These are phyloP conservation scores for Hemibagrus wyckioides DNA, from an alignment of 2,113 vertebrate genomes.

Conservation along the genomic window DNA sequence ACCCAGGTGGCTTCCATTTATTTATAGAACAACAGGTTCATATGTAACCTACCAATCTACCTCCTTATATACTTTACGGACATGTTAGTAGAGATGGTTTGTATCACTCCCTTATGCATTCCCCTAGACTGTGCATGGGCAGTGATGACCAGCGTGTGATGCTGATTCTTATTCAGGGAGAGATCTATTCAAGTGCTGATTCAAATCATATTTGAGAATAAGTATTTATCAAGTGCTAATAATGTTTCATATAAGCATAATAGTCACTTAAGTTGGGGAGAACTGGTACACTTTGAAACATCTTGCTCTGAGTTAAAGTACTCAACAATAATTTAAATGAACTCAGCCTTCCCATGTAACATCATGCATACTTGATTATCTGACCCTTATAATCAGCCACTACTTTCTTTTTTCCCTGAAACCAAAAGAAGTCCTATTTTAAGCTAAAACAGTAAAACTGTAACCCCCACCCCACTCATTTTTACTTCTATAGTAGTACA, in stretches of 20 bases:
- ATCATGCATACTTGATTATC: neutral
- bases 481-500: neutral
- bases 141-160: neutral
- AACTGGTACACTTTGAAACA: neutral
- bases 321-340: neutral
- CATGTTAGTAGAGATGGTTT: neutral
- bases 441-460: neutral
- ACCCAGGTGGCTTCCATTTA: neutral
- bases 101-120: neutral
- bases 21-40: neutral
- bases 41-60: neutral
- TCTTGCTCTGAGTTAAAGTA: neutral
- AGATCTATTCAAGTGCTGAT: neutral
- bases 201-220: neutral
- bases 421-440: neutral
- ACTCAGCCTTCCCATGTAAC: neutral
- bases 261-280: neutral
- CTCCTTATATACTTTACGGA: neutral
- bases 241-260: neutral
- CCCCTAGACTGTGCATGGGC: neutral
- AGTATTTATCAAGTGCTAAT: neutral
- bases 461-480: neutral
- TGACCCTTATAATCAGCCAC: neutral
- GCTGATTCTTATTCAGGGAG: neutral
- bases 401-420: neutral